These are phyloP conservation scores for Rhombomys opimus DNA, from an alignment of 2,113 vertebrate genomes.

Conservation along the genomic window DNA sequence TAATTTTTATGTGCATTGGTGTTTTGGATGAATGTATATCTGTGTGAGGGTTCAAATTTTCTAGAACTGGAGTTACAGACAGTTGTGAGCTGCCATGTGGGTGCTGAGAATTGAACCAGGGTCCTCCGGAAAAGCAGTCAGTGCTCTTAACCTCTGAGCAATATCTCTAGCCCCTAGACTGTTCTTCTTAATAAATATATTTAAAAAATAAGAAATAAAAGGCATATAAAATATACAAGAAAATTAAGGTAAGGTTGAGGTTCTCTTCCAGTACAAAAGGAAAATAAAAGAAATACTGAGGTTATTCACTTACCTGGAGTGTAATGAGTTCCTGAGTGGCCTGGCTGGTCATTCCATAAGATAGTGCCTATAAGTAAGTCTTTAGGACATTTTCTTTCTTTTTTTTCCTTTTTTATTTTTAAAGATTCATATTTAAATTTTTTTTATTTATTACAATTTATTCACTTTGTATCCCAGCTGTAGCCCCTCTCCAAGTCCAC, in stretches of 20 bases:
- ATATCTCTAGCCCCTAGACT: not conserved
- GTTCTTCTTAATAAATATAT: not conserved
- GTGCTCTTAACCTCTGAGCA: not conserved
- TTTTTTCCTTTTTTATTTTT: too few species aligned
- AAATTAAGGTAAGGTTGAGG: not conserved
- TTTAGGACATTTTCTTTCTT: not conserved
- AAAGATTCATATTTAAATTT: too few species aligned
- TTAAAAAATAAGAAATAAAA: not conserved
- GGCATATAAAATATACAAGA: not conserved
- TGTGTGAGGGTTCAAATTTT: not conserved
- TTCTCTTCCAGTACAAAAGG: not conserved
- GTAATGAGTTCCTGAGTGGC: not conserved
- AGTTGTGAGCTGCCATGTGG: not conserved
- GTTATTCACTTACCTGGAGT: not conserved
- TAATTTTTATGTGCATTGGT: not conserved
- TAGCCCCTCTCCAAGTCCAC: too few species aligned
- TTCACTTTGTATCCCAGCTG: too few species aligned
- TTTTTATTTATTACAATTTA: too few species aligned
- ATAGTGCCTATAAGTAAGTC: not conserved
- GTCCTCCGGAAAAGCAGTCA: not conserved
- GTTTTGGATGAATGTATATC: not conserved
- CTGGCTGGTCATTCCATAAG: not conserved
- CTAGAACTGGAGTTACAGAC: not conserved
- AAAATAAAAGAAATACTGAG: slow-evolving; percentile 1
- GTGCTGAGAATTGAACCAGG: not conserved